phyloP scores from a whole-genome alignment of 2,113 vertebrate species.

The Cardinalis cardinalis region DNA sequence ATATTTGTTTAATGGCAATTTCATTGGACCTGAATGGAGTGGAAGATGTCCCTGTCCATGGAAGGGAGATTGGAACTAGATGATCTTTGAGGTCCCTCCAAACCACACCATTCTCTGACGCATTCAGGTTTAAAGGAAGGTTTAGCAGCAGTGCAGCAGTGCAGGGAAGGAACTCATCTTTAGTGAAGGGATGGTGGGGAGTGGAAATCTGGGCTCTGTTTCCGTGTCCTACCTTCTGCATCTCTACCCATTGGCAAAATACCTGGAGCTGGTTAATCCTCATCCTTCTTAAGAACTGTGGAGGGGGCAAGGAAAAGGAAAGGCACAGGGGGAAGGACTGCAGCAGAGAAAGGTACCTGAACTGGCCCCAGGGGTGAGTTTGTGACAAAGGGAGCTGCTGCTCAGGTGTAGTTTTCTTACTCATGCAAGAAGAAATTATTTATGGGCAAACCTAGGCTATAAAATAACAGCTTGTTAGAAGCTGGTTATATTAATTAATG shows the following conservation, averaged over 20 bases:
- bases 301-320: neutral
- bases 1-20: neutral
- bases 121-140: neutral
- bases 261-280: neutral
- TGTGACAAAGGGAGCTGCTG: neutral
- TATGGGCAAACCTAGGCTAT: neutral
- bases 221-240: neutral
- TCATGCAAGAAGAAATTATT: neutral
- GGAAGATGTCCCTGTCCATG: neutral
- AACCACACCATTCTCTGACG: too few relatives aligned
- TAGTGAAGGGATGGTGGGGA: too few relatives aligned
- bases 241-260: rapidly evolving
- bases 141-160: neutral
- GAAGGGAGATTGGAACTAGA: neutral
- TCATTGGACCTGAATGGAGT: neutral
- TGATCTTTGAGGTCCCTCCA: neutral
- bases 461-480: neutral
- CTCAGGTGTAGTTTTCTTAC: neutral
- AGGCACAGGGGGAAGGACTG: neutral
- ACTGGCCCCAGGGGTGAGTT: neutral
- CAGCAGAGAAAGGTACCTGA: neutral
- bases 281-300: neutral
- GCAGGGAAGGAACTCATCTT: neutral
- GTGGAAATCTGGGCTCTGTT: neutral
- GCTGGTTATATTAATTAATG: neutral